Evolutionary conservation across 2,888 invertebrate species (phyloP), one percentile per base, ranked within the genome.

Genomic region (Lucinisca nassula): DNA sequence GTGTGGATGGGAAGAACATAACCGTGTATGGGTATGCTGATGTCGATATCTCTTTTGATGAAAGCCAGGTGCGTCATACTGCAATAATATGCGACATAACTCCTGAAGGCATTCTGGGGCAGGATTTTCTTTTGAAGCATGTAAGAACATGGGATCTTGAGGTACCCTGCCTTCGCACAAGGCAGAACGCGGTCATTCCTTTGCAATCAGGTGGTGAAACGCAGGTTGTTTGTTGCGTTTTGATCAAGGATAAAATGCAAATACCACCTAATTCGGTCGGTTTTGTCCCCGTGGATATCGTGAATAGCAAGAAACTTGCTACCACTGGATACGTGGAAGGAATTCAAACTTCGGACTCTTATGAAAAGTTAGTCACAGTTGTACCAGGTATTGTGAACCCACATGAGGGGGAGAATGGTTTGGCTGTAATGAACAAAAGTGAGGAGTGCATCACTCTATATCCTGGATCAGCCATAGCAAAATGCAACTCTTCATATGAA

Each of bases 61-160:
- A 49, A n/a, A 61, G 38, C 24, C 51, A 35, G 27, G n/a, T 78
- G 38, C 75, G 58, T 1, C 79, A 74, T 24, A 51, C 12, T 27
- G 37, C 77, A 12, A 73, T 87, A 17, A 74, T 83, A 3, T 83
- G 83, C 73, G 76, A 84, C 55, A 78, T 79, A 3, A 37, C 58
- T 27, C 67, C 75, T 45, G 72, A 80, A 21, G 83, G 58, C 12
- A 78, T 87, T 27, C 32, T 67, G 37, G 87, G 87, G 10, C 87
- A 87, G 61, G 83, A 83, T 61, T 87, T 87, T 38, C 17, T 83
- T 2, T 21, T 82, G 30, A 76, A 80, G 10, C 77, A 80, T 73
- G 51, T 76, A 27, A 38, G 30, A 61, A 38, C 40, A n/a, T 78
- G 61, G 78, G 40, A 24, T 30, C 32, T 38, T 2, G 58, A 77